These are phyloP conservation scores for Troides aeacus DNA, from an alignment of 2,888 invertebrate genomes.

Conservation along the genomic window DNA sequence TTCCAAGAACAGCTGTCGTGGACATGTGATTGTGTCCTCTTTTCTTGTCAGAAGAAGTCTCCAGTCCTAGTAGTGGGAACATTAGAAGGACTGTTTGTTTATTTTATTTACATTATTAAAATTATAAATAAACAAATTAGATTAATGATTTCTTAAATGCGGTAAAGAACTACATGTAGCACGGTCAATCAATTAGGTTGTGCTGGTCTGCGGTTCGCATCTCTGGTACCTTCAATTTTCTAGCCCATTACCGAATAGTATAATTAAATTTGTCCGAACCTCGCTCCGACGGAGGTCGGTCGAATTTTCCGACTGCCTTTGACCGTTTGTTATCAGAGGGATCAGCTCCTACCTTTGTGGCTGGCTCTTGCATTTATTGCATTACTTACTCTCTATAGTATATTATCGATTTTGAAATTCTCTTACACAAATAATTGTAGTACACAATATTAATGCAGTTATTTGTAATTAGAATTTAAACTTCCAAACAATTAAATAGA, in stretches of 20 bases:
- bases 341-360: conserved; percentile 8
- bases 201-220: conserved; percentile 47
- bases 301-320: conserved; percentile 50
- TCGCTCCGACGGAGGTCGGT: conserved; percentile 48
- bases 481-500: too few relatives aligned
- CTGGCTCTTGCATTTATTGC: conserved; percentile 16
- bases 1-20: too few relatives aligned
- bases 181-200: conserved; percentile 56
- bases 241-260: conserved; percentile 68
- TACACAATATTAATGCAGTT: too few relatives aligned
- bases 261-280: conserved; percentile 71
- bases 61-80: too few relatives aligned
- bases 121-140: neutral
- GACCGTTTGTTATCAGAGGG: conserved; percentile 36
- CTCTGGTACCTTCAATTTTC: conserved; percentile 67
- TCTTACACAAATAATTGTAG: too few relatives aligned
- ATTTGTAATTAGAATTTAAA: too few relatives aligned
- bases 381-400: conserved; percentile 1
- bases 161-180: conserved; percentile 39
- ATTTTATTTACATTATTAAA: too few relatives aligned
- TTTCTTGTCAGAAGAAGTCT: too few relatives aligned
- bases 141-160: conserved; percentile 19
- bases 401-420: too few relatives aligned
- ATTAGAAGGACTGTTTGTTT: too few relatives aligned
- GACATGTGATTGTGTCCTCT: too few relatives aligned